Base-by-base conservation (phyloP, 2,888 invertebrate species). In the Pomacea canaliculata region DNA sequence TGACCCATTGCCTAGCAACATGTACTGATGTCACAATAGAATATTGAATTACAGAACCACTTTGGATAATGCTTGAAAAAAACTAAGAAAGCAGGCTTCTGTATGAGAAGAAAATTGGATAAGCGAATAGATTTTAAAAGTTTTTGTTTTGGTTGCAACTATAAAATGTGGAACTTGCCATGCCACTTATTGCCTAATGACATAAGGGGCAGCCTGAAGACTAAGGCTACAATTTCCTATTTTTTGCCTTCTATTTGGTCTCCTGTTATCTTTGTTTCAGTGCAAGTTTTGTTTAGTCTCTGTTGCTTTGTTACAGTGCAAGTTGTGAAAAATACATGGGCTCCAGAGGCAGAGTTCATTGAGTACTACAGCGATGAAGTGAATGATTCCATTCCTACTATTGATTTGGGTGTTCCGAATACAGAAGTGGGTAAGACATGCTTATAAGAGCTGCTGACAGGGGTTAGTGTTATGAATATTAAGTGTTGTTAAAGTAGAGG, bases 291-390 rank as follows among this genome's bases (percentile, higher is more conserved):
- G 23, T 23, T 23, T 23, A 23, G 23, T 23, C 16, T 3, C 37
- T 37, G 37, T 37, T 37, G 37, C 37, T 37, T 5, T 37, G 37
- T 49, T 77, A 16, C 82, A 92, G 93, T 96, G 66, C 93, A 94
- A 77, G 93, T 96, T 66, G 94, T 97, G 59, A 94, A 95, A 91
- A 93, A 93, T 82, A 97, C 97, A 0, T 98, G 98, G 98, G 95
- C 94, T 0, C 92, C 92, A 83, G 93, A 94, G 85, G 93, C 94
- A 70, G 90, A 92, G 27, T 93, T 95, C 85, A 93, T 96, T 82
- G 93, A 94, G 87, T 96, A 94, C 91, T 97, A 94, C 90, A 97
- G 97, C 90, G 96, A 97, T 89, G 90, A 91, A 83, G 92, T 93
- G 90, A 95, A 95, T 89, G 87, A 91, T 19, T 91, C 93, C 16